Evolutionary conservation across 2,797 vertebrate genomes (phyloP), one percentile per base, ranked within the genome.

Genomic region (Ceryle rudis): DNA sequence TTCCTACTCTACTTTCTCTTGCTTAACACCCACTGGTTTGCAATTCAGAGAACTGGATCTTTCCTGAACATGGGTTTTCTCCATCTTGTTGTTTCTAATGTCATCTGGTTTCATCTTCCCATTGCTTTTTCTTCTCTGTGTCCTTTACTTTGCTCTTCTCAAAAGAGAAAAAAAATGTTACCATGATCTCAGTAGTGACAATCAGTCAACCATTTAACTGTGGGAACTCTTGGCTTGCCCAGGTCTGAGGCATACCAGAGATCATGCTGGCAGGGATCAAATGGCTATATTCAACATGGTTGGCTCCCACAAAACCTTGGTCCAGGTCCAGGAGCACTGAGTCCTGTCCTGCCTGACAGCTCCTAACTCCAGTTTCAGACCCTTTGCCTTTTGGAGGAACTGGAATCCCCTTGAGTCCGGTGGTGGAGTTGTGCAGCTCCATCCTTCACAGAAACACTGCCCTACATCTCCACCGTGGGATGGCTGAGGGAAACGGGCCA

Each of bases 391-490:
- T 8, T 14, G 14, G 55, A 83, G 61, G 55, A 77, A 7, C 41
- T 18, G 42, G 54, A 41, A 49, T 42, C 15, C 26, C 33, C 61
- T 26, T 29, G 7, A 23, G 47, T 6, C 33, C 58, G 60, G 73
- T 3, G 14, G 28, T 1, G 19, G 49, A 57, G 52, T 31, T 11
- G 35, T 22, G 74, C 25, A 67, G 55, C 61, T 67, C 70, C 81
- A 22, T 31, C 21, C 49, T 41, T 14, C 3, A 21, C 22, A 47
- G 46, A 70, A 73, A 15, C 60, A 54, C 1, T 19, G 3, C 33
- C 28, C 25, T 5, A 1, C 49, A 22, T 2, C 13, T 55, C 6
- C 17, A 3, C 11, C 0, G 9, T 0, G 9, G 55, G 44, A 10
- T 0, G 6, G 23, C 55, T 21, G 46, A 79, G n/a, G 54, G 62